These are phyloP conservation scores for Cancer borealis DNA, from an alignment of 2,888 invertebrate genomes.

Conservation along the genomic window DNA sequence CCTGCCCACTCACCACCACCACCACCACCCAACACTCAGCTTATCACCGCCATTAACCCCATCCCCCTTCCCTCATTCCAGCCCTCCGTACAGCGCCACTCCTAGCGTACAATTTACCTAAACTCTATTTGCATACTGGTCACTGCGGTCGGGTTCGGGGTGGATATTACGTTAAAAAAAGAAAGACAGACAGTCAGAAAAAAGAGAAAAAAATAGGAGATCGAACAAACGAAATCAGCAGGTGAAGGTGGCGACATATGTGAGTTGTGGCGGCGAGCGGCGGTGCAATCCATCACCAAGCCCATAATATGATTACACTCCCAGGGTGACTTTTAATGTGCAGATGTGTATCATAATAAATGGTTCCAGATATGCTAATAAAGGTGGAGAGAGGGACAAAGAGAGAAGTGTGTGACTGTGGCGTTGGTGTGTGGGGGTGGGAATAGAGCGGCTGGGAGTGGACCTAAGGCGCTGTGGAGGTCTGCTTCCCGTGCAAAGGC, in stretches of 20 bases:
- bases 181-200: neutral
- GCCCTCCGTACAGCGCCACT: neutral
- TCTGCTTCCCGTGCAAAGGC: neutral
- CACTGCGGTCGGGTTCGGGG: constrained; percentile 2
- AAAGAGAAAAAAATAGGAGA: neutral
- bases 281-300: neutral
- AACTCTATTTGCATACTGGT: constrained; percentile 37
- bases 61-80: neutral
- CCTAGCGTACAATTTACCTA: constrained; percentile 36
- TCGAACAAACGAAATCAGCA: neutral
- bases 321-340: constrained; percentile 47
- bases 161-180: constrained; percentile 6
- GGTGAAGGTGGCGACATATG: constrained; percentile 8
- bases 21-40: neutral
- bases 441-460: neutral
- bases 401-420: constrained; percentile 16
- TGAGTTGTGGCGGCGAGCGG: neutral
- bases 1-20: constrained; percentile 1
- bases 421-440: neutral
- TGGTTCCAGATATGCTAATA: constrained; percentile 54
- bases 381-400: neutral
- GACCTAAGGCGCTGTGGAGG: neutral
- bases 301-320: constrained; percentile 39
- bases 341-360: constrained; percentile 54
- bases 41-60: neutral